Evolutionary conservation across 1,140 invertebrate genomes (phyloP), one percentile per base, ranked within the genome.

Genomic region (fruit fly (Drosophila melanogaster)): DNA sequence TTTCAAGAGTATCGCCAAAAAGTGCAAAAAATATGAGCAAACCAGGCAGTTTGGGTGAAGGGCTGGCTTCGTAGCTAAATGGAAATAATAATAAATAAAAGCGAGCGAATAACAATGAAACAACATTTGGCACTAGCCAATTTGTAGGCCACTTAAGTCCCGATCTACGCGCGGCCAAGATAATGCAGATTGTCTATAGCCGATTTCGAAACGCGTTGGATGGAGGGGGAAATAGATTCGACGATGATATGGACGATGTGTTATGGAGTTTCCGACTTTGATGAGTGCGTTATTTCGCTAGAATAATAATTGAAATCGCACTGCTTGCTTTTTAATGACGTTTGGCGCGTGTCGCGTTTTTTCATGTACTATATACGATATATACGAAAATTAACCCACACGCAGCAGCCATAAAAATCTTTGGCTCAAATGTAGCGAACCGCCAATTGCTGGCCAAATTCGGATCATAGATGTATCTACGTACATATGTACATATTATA

Each of bases 221-320:
- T 66, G 37, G 60, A 64, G 43, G 60, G 55, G 55, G 30, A 62
- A 62, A 58, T 43, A 41, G 19, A 22, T 22, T 22, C 40, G 40
- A 24, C 22, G 30, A 37, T 14, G 37, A 41, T 41, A 37, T 19
- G 8, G 6, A 43, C 10, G 17, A 19, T 35, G 47, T 49, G 65
- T 57, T 70, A 49, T 49, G 33, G 66, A 41, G 64, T 57, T 50
- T 12, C 71, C 33, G 46, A 55, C 43, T 58, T 76, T 76, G 54
- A 54, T 76, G 73, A 58, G 50, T 53, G 41, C 54, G 50, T 67
- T 53, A 67, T 76, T 76, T 40, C 70, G 43, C 44, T 81, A 80
- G 81, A 84, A 84, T 84, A 80, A 77, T 80, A 73, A 78, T 65
- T 71, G 55, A 79, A 41, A 47, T 35, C 54, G 58, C 49, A 61